These are phyloP conservation scores for Brachyistius frenatus DNA, from an alignment of 2,113 vertebrate species.

Conservation along the genomic window DNA sequence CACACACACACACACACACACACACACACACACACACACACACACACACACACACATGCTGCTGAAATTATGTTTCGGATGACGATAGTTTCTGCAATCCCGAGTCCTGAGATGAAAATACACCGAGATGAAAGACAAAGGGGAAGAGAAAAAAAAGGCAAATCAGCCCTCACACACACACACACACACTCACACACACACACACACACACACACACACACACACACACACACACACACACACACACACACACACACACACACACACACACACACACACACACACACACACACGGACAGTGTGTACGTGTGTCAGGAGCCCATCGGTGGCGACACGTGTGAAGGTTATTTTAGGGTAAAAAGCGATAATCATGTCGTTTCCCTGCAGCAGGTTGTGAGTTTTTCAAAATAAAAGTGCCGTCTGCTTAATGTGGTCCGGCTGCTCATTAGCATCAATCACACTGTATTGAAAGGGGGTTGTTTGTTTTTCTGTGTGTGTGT, in stretches of 20 bases:
- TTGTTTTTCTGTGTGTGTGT: neutral
- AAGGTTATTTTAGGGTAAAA: constrained; percentile 54
- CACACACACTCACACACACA: too few relatives aligned
- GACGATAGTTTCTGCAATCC: constrained; percentile 45
- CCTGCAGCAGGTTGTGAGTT: constrained; percentile 42
- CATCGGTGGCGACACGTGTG: constrained; percentile 42
- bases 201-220: too few relatives aligned
- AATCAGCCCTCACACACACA: neutral
- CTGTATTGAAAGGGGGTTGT: constrained; percentile 1
- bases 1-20: too few relatives aligned
- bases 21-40: too few relatives aligned
- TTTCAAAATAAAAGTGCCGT: constrained; percentile 22
- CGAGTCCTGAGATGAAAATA: constrained; percentile 20
- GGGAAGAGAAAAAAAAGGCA: constrained; percentile 15
- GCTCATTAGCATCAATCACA: constrained; percentile 34
- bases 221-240: too few relatives aligned
- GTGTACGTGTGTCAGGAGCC: constrained; percentile 1
- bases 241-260: too few relatives aligned
- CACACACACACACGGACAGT: too few relatives aligned
- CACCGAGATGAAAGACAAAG: constrained; percentile 24
- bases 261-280: too few relatives aligned
- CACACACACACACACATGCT: neutral
- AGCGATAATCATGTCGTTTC: constrained; percentile 51
- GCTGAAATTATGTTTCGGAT: constrained; percentile 23
- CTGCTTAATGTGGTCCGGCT: constrained; percentile 29